A percentile compares a stretch with the other conserved stretches of the same genome.
These are phyloP conservation scores for Cataglyphis rosenhaueri DNA, from an alignment of 2,888 invertebrate species.

Conservation along the genomic window DNA sequence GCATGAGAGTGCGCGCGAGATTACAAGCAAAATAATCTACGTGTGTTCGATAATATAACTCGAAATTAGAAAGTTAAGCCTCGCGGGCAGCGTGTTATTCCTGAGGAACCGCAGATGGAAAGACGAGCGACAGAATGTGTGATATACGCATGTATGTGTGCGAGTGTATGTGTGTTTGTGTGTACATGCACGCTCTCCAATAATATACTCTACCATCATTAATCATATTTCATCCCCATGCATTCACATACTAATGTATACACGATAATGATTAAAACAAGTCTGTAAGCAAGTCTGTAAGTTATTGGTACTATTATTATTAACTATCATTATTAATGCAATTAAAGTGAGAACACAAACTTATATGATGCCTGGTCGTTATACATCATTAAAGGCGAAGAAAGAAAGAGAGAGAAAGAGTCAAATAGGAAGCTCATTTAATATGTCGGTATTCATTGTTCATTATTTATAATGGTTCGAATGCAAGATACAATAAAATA, in stretches of 20 bases:
- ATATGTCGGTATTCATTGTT: constrained; percentile 83
- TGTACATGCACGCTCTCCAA: constrained; percentile 59
- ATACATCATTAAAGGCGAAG: background rate
- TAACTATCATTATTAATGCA: constrained; percentile 63
- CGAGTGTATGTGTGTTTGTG: background rate
- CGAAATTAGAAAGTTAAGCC: constrained; percentile 65
- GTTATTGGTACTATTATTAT: constrained; percentile 70
- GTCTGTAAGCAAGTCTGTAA: constrained; percentile 70
- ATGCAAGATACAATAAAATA: constrained; percentile 83
- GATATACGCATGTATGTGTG: constrained; percentile 26
- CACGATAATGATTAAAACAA: constrained; percentile 63
- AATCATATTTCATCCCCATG: constrained; percentile 66
- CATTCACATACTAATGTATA: constrained; percentile 71
- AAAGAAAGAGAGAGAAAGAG: constrained; percentile 6
- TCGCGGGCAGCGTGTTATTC: constrained; percentile 23
- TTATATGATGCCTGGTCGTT: background rate
- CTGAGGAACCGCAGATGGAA: constrained; percentile 1
- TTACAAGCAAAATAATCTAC: constrained; percentile 43
- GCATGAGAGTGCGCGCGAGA: constrained; percentile 1
- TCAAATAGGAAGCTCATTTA: constrained; percentile 72
- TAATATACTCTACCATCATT: constrained; percentile 70
- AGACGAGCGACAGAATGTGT: constrained; percentile 25
- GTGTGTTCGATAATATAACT: constrained; percentile 65
- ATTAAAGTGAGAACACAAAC: constrained; percentile 50
- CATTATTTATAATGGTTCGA: constrained; percentile 83